Evolutionary conservation across 2,888 invertebrate species (phyloP).

Genomic region (Tanypteryx hageni): DNA sequence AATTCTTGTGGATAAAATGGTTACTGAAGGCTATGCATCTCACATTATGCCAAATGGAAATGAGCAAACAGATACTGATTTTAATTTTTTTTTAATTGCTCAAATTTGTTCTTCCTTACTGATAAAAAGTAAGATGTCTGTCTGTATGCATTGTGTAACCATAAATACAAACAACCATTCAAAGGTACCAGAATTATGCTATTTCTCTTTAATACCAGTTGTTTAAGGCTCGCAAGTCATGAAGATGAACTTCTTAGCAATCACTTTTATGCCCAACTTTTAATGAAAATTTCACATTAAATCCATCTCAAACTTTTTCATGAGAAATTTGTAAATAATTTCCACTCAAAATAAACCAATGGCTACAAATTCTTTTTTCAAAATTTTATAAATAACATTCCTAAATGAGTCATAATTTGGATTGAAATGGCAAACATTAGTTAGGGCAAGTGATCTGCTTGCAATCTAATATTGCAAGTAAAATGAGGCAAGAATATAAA

Average conservation of each 20-base stretch:
- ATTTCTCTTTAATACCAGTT: too few species aligned
- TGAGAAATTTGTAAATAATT: neutral
- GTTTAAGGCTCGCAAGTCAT: too few species aligned
- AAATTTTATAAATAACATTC: neutral
- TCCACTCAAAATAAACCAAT: neutral
- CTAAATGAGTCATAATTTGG: neutral
- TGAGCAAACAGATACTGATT: neutral
- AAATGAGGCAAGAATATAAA: neutral
- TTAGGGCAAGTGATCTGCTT: neutral
- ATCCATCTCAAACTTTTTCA: neutral
- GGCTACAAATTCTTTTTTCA: neutral
- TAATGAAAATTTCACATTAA: neutral
- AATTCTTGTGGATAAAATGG: slow-evolving; percentile 34
- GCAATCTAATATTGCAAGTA: neutral
- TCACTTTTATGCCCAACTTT: neutral
- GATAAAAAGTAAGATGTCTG: neutral
- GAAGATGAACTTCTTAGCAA: neutral
- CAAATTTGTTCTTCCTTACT: neutral
- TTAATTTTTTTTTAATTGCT: neutral
- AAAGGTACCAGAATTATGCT: too few species aligned
- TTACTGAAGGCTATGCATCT: slow-evolving; percentile 15
- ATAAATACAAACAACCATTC: neutral
- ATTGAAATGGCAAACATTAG: neutral
- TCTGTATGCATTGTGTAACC: neutral
- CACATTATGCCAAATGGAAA: neutral